These are phyloP conservation scores for Coleophora flavipennella DNA, from an alignment of 2,888 invertebrate species.

Conservation along the genomic window DNA sequence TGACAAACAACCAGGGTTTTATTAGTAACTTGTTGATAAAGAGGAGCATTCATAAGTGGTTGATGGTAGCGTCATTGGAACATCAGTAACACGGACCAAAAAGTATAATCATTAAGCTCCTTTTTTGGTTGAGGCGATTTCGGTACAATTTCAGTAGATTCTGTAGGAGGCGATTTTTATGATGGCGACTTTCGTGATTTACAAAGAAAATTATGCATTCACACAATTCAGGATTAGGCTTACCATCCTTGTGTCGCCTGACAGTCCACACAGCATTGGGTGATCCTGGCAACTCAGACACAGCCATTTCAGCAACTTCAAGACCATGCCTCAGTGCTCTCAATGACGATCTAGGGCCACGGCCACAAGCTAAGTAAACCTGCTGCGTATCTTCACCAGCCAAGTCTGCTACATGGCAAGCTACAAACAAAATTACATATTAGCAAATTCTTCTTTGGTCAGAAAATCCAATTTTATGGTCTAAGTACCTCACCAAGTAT, in stretches of 20 bases:
- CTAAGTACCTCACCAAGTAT: constrained; percentile 77
- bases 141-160: no score
- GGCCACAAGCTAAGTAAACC: constrained; percentile 95
- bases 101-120: constrained; percentile 63
- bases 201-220: not conserved
- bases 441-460: not conserved
- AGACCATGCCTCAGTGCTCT: constrained; percentile 96
- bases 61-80: constrained; percentile 59
- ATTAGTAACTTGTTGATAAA: constrained; percentile 68
- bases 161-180: no score
- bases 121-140: constrained; percentile 1
- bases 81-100: constrained; percentile 72
- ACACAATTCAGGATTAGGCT: constrained; percentile 45
- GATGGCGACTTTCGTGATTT: not conserved
- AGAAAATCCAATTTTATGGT: constrained; percentile 1
- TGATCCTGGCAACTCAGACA: constrained; percentile 98
- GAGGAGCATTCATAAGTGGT: constrained; percentile 67
- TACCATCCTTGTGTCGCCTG: constrained; percentile 95
- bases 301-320: constrained; percentile 99
- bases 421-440: constrained; percentile 34
- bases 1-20: constrained; percentile 75
- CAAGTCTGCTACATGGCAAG: constrained; percentile 92
- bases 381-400: constrained; percentile 99
- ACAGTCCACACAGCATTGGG: constrained; percentile 99
- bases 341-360: constrained; percentile 94